These are phyloP conservation scores for Polyodon spathula DNA, from an alignment of 2,113 vertebrate species.

Conservation along the genomic window DNA sequence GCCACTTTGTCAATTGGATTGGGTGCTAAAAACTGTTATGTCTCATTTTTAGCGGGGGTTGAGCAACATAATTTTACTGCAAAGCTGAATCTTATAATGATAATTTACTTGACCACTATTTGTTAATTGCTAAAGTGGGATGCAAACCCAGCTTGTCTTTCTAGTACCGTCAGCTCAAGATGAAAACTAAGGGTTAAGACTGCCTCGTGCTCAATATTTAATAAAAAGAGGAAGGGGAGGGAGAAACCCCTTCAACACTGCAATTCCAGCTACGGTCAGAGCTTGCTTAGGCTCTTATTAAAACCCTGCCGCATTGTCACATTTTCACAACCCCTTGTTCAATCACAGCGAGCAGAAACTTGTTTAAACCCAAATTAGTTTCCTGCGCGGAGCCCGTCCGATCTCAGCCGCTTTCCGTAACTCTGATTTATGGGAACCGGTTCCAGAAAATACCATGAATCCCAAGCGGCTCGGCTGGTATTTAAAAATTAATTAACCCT, in stretches of 20 bases:
- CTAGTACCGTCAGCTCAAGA: no score
- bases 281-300: conserved; percentile 46
- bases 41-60: no score
- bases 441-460: conserved; percentile 55
- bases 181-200: conserved; percentile 51
- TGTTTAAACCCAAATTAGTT: conserved; percentile 56
- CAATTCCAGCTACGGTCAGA: conserved; percentile 41
- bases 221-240: conserved; percentile 36
- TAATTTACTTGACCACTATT: no score
- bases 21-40: no score
- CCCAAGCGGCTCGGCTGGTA: conserved; percentile 31
- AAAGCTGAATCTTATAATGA: no score
- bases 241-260: neutral
- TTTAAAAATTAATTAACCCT: conserved; percentile 59
- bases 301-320: conserved; percentile 48
- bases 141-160: no score
- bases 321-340: conserved; percentile 44
- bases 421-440: conserved; percentile 35
- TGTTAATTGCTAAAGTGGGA: no score
- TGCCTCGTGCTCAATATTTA: conserved; percentile 44
- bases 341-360: conserved; percentile 39
- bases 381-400: conserved; percentile 31
- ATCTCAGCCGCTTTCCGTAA: conserved; percentile 33
- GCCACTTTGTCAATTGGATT: no score
- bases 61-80: no score